Evolutionary conservation across 2,113 vertebrate genomes (phyloP), one percentile per base, ranked within the genome.

Genomic region (Pelmatolapia mariae): DNA sequence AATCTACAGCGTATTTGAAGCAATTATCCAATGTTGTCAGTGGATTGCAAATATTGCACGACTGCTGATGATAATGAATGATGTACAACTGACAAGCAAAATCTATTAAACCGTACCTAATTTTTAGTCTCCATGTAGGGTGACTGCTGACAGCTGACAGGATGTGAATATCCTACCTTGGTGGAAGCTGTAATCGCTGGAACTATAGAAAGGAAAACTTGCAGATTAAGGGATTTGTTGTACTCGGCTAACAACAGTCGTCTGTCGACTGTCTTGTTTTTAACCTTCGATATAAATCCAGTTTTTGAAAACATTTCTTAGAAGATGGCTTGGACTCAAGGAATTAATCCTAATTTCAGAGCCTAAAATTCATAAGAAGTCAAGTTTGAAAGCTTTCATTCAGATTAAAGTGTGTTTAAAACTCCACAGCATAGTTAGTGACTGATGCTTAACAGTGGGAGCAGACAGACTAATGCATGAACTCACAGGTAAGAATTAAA

Each of bases 21-120:
- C 68, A 43, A 43, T 71, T 71, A 43, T 71, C 24, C n/a, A 24
- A 9, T 43, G 66, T 43, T 76, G 68, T 45, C 38, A 73, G 66
- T 11, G 24, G 9, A 76, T 47, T 76, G 68, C 24, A 26, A 45
- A 26, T 45, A 45, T 26, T 45, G 68, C 24, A 73, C 1, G 5
- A 73, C 68, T 45, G 40, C 68, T 73, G 40, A 26, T 73, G 9
- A 18, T 18, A 16, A 45, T 0, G 22, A 73, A 10, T 45, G 68
- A 26, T 26, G 40, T 66, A 45, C 22, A 45, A 26, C 22, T 45
- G 22, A 73, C 40, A 10, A 24, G 5, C 22, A 45, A 29, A 11
- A 26, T 18, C 15, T 73, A 43, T 45, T 73, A 45, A 73, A 43
- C 22, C 0, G 4, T 24, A 40, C 10, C 33, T 61, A 36, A 43